These are phyloP conservation scores for Schizothorax lantsangensis DNA, from an alignment of 2,797 vertebrate genomes.

Conservation along the genomic window DNA sequence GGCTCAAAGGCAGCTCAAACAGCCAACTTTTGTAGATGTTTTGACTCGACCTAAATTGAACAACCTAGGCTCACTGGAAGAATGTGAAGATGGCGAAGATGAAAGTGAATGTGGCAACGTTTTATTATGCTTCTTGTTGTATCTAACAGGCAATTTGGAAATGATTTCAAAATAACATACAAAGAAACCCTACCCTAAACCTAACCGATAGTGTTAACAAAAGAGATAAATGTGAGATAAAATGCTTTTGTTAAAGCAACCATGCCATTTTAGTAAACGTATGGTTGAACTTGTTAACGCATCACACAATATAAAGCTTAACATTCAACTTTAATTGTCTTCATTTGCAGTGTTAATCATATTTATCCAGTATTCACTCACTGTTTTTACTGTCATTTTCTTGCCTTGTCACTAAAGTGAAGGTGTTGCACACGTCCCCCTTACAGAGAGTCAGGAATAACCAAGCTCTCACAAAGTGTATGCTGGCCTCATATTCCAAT, in stretches of 20 bases:
- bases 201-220: not conserved
- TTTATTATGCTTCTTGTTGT: not conserved
- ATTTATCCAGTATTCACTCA: not conserved
- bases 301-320: not conserved
- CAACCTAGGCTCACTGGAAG: not conserved
- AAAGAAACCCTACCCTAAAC: not conserved
- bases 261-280: not conserved
- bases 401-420: slow-evolving; percentile 55
- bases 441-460: slow-evolving; percentile 61
- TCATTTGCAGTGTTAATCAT: not conserved
- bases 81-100: not conserved
- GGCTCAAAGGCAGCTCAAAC: not conserved
- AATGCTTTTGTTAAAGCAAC: not conserved
- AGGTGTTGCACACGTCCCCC: slow-evolving; percentile 46
- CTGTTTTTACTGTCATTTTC: slow-evolving; percentile 20
- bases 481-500: slow-evolving; percentile 79
- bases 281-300: not conserved
- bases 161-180: not conserved
- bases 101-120: not conserved
- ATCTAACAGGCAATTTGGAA: not conserved
- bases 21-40: not conserved
- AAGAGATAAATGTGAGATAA: not conserved
- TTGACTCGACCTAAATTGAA: not conserved
- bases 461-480: slow-evolving; percentile 61
- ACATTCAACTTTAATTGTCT: not conserved